Evolutionary conservation across 2,888 invertebrate species (phyloP).

Genomic region (Abrostola triplasia): DNA sequence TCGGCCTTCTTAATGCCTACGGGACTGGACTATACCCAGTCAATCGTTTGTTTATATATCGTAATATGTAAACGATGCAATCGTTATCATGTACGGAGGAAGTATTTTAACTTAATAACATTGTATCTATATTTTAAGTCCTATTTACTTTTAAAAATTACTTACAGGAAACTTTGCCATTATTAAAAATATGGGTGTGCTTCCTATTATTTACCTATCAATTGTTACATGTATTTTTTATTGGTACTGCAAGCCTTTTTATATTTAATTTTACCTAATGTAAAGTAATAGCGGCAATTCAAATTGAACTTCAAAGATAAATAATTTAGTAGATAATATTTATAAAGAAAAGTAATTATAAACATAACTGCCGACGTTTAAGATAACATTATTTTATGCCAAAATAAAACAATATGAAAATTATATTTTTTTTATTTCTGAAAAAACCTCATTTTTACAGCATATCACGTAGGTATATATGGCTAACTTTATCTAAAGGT

Average conservation of each 20-base stretch:
- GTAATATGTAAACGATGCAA: no score
- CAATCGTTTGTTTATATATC: no score
- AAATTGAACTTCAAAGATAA: constrained; percentile 1
- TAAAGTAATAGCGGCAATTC: constrained; percentile 1
- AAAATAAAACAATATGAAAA: constrained; percentile 19
- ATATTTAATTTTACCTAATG: constrained; percentile 4
- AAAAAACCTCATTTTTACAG: neutral
- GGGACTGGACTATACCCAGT: no score
- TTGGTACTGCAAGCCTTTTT: neutral
- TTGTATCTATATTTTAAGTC: no score
- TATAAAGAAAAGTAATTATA: constrained; percentile 19
- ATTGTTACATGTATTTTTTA: neutral
- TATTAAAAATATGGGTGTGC: no score
- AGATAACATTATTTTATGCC: constrained; percentile 29
- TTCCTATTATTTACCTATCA: neutral
- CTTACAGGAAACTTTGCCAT: no score
- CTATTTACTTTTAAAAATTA: no score
- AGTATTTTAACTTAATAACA: no score
- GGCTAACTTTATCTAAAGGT: no score
- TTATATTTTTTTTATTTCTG: constrained; percentile 20
- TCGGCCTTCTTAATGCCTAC: no score
- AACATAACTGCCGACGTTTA: constrained; percentile 28
- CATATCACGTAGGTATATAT: no score
- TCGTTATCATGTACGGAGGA: no score
- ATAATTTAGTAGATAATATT: constrained; percentile 17